phyloP scores from a whole-genome alignment of 2,113 vertebrate species.

The Xiphias gladius region DNA sequence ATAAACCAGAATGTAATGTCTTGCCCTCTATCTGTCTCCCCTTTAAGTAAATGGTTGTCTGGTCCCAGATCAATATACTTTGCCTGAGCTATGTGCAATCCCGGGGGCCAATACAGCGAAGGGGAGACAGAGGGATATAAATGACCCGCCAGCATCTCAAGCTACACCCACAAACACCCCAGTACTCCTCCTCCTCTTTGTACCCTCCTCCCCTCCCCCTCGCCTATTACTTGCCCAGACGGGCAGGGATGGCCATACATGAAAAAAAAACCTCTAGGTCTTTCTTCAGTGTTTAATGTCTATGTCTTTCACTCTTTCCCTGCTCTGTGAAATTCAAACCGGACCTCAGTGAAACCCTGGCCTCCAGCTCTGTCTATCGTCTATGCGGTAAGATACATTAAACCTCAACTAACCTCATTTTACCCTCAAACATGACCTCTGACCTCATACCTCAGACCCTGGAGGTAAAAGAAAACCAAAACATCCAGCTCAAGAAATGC shows the following conservation, averaged over 20 bases:
- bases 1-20: not conserved
- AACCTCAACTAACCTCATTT: constrained; percentile 42
- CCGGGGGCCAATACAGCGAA: constrained; percentile 2
- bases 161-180: constrained; percentile 41
- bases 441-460: constrained; percentile 30
- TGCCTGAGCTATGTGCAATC: constrained; percentile 15
- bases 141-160: constrained; percentile 61
- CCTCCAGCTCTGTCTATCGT: constrained; percentile 36
- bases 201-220: constrained; percentile 45
- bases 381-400: constrained; percentile 61
- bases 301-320: not conserved
- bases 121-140: constrained; percentile 58
- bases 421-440: constrained; percentile 54
- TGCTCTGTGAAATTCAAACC: constrained; percentile 46
- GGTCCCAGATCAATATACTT: constrained; percentile 46
- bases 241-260: constrained; percentile 61
- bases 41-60: constrained; percentile 43
- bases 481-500: not conserved
- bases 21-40: constrained; percentile 1
- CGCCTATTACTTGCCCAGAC: constrained; percentile 50
- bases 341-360: not conserved
- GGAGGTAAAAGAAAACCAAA: constrained; percentile 16
- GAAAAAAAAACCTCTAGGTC: constrained; percentile 50
- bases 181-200: constrained; percentile 17
- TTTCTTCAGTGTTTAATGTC: not conserved